Evolutionary conservation across 2,113 vertebrate species (phyloP).

Genomic region (Dasyurus viverrinus): DNA sequence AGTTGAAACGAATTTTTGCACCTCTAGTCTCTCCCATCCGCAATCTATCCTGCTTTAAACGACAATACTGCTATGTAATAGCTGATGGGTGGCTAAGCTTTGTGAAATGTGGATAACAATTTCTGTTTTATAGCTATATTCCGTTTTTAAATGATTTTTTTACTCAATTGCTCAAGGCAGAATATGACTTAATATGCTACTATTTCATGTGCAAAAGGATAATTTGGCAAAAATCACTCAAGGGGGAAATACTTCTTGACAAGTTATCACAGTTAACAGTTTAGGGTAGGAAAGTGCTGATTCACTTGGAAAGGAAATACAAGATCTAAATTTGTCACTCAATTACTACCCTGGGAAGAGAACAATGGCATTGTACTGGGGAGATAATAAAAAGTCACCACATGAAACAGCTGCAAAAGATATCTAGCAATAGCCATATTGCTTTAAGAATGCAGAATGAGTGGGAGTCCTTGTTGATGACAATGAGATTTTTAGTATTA

Average conservation of each 20-base stretch:
- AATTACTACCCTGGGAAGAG: constrained; percentile 62
- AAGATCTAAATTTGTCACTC: constrained; percentile 66
- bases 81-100: accelerated
- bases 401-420: background rate
- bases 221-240: background rate
- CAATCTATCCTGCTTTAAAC: background rate
- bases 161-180: background rate
- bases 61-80: accelerated
- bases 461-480: background rate
- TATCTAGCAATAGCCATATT: constrained; percentile 55
- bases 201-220: background rate
- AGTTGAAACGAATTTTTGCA: background rate
- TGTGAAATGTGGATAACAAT: accelerated
- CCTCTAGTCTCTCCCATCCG: background rate
- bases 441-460: background rate
- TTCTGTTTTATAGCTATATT: background rate
- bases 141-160: background rate
- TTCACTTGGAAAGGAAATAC: constrained; percentile 75
- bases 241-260: constrained; percentile 24
- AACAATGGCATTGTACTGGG: constrained; percentile 55
- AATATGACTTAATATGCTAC: background rate
- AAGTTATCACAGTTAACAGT: constrained; percentile 50
- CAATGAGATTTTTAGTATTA: background rate
- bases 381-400: constrained; percentile 68
- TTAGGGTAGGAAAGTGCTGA: constrained; percentile 64